A percentile compares a stretch with the other conserved stretches of the same genome.
Conservation (phyloP, 2,888 invertebrate genomes). For the Tipula vernalis region DNA sequence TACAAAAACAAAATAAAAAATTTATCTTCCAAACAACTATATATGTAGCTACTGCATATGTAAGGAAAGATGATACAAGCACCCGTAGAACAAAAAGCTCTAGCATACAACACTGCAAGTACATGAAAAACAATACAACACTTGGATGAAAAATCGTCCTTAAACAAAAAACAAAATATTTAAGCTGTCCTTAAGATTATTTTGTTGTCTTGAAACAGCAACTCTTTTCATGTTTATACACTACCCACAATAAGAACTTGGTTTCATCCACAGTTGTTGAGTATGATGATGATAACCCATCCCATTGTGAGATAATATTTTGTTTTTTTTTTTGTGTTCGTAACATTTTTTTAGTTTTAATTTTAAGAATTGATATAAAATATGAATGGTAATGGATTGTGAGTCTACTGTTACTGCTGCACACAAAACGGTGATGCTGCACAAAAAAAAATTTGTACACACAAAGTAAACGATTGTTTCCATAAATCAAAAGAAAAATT, state of each 20-base stretch:
- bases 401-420: background rate
- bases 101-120: background rate
- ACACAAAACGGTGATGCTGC: background rate
- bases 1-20: background rate
- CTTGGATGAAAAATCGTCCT: background rate
- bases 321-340: background rate
- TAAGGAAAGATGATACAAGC: background rate
- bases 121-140: background rate
- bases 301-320: background rate
- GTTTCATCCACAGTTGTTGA: no score
- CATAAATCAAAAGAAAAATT: background rate
- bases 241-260: no score
- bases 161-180: background rate
- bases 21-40: background rate
- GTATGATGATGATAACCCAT: no score
- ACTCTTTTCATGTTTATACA: no score
- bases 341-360: background rate
- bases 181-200: background rate
- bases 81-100: background rate
- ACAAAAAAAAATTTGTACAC: background rate
- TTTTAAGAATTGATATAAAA: background rate
- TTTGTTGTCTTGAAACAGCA: no score
- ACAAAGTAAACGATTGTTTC: background rate
- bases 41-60: background rate
- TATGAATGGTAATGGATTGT: background rate